Evolutionary conservation across 2,113 vertebrate species (phyloP), one percentile per base, ranked within the genome.

Genomic region (Grantiella picta): DNA sequence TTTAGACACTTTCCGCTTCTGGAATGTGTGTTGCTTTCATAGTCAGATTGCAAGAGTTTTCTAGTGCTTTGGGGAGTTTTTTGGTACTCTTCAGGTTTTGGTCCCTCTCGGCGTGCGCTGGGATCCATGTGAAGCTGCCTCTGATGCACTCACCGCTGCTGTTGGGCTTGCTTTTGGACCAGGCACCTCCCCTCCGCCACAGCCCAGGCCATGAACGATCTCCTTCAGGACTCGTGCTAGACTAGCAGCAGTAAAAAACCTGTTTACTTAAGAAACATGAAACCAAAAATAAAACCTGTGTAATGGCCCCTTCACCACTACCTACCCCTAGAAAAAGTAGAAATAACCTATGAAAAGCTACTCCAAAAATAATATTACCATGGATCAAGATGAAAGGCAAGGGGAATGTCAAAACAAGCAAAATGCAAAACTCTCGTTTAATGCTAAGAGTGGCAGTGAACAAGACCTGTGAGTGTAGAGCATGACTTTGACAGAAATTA

Each of bases 271-370:
- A 91, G 85, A 90, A 93, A 94, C 31, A 6, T 18, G 40, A 94
- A 91, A 90, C 59, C 54, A 68, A 90, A 94, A 90, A 88, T 80
- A 90, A 93, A 95, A 83, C n/a, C 35, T 40, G 42, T 29, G 65
- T 56, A 90, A 93, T 60, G 66, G 82, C 44, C 35, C 61, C 84
- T 87, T 83, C 71, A 72, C 75, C 52, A 49, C 66, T 63, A n/a
- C 15, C 53, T 17, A 47, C 44, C n/a, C 27, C 49, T 25, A 25
- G 40, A 50, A n/a, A 61, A 91, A 61, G n/a, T 29, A 85, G 70
- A 91, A 89, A 87, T 72, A 94, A 92, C 59, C 57, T 68, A 35
- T 36, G 59, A 76, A 84, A 91, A 94, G 54, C 78, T 80, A 36
- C 59, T 94, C 69, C 70, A 69, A 85, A 89, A 92, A 79, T 49